Evolutionary conservation across 2,888 invertebrate genomes (phyloP).

Genomic region (Acanthoscelides obtectus): DNA sequence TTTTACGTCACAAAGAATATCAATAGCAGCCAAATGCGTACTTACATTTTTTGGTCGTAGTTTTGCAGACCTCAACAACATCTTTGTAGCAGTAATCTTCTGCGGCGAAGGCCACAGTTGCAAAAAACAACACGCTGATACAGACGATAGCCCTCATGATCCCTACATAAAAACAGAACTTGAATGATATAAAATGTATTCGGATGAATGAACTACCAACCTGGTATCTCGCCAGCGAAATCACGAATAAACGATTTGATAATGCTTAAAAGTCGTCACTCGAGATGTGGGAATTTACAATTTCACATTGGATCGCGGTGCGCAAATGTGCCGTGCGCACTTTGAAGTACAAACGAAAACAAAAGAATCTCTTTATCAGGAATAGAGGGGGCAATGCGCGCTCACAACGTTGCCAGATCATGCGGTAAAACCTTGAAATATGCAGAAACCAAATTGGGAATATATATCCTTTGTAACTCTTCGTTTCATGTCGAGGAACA

Average conservation of each 20-base stretch:
- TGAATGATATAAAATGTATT: conserved; percentile 11
- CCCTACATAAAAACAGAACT: conserved; percentile 36
- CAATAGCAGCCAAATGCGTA: conserved; percentile 10
- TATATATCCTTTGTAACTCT: no score
- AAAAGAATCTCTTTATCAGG: conserved; percentile 29
- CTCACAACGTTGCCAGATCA: conserved; percentile 1
- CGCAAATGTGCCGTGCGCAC: conserved; percentile 23
- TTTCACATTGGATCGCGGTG: conserved; percentile 9
- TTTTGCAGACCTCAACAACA: conserved; percentile 52
- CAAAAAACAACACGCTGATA: conserved; percentile 47
- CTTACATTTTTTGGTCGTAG: conserved; percentile 41
- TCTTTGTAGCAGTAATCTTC: conserved; percentile 60
- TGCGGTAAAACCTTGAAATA: no score
- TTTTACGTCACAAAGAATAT: neutral
- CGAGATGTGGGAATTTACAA: conserved; percentile 1
- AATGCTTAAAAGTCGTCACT: neutral
- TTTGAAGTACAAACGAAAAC: conserved; percentile 14
- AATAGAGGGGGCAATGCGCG: neutral
- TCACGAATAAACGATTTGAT: conserved; percentile 38
- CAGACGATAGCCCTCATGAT: conserved; percentile 56
- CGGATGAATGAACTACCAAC: conserved; percentile 25
- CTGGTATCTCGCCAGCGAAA: conserved; percentile 50
- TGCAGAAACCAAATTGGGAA: no score
- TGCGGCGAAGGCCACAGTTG: conserved; percentile 39
- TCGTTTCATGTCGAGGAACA: no score